Conservation (phyloP, 2,797 vertebrate genomes). For the Sebastes baramenuke region DNA sequence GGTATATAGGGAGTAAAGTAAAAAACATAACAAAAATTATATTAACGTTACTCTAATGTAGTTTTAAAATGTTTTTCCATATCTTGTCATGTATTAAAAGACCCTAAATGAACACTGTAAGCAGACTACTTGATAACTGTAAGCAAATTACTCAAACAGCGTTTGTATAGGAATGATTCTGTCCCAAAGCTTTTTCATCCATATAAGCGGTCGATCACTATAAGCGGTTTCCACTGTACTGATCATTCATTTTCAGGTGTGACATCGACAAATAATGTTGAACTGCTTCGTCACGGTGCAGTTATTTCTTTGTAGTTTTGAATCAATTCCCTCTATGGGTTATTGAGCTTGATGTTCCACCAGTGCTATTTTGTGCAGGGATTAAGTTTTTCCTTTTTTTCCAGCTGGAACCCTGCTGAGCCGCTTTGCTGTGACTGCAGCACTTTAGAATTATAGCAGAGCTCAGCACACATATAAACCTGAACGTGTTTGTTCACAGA, state of each 20-base stretch:
- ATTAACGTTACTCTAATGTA: too few relatives aligned
- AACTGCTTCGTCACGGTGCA: not conserved
- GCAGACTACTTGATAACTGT: too few relatives aligned
- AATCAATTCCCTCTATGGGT: constrained; percentile 8
- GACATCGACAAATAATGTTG: not conserved
- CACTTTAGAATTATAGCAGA: constrained; percentile 63
- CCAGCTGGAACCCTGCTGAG: constrained; percentile 63
- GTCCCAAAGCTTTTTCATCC: too few relatives aligned
- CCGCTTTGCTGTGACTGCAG: constrained; percentile 66
- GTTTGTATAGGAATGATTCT: too few relatives aligned
- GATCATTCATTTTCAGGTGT: not conserved
- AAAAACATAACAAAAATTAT: too few relatives aligned
- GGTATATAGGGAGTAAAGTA: too few relatives aligned
- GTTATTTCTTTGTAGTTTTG: constrained; percentile 16
- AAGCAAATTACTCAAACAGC: rapidly evolving
- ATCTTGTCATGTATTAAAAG: too few relatives aligned
- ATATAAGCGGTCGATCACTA: too few relatives aligned
- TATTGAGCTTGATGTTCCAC: constrained; percentile 46
- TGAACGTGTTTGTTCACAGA: constrained; percentile 36
- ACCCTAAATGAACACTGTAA: too few relatives aligned
- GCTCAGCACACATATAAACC: constrained; percentile 62
- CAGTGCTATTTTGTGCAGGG: constrained; percentile 46
- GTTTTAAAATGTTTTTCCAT: too few relatives aligned
- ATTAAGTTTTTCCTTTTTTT: constrained; percentile 38
- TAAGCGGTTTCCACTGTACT: too few relatives aligned